These are phyloP conservation scores for Hylia prasina DNA, from an alignment of 2,113 vertebrate species.

Conservation along the genomic window DNA sequence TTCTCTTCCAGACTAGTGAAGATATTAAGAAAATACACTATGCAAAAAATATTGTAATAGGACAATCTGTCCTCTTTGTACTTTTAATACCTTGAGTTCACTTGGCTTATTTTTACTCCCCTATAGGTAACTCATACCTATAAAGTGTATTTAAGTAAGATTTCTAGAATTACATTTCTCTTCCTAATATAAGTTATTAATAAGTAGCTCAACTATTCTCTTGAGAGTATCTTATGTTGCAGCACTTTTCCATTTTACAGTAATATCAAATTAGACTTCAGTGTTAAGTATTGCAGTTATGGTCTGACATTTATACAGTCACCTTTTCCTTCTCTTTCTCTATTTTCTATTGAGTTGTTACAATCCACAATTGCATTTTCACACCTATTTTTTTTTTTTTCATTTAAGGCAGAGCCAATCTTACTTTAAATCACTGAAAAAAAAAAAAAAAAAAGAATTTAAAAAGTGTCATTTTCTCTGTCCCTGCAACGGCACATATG, in stretches of 20 bases:
- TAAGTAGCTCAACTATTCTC: background rate
- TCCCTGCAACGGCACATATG: background rate
- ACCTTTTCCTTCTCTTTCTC: background rate
- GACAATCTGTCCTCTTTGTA: background rate
- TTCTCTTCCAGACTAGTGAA: background rate
- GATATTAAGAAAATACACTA: background rate
- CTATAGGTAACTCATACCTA: background rate
- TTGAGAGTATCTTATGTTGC: background rate
- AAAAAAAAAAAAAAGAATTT: background rate
- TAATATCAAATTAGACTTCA: conserved; percentile 8
- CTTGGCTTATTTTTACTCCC: background rate
- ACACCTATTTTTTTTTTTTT: background rate
- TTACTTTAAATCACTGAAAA: background rate
- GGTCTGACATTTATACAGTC: background rate
- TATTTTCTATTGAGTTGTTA: background rate
- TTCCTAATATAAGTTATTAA: background rate
- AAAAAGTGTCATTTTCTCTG: background rate
- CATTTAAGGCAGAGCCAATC: background rate
- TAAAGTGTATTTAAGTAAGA: background rate
- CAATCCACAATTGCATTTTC: conserved; percentile 3
- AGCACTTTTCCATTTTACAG: background rate
- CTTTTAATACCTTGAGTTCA: background rate
- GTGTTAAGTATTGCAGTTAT: background rate
- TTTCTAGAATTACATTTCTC: background rate
- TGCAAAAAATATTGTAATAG: background rate